A percentile compares a stretch with the other conserved stretches of the same genome.
Evolutionary conservation across 2,113 vertebrate species (phyloP).

Genomic region (Tringa solitaria): DNA sequence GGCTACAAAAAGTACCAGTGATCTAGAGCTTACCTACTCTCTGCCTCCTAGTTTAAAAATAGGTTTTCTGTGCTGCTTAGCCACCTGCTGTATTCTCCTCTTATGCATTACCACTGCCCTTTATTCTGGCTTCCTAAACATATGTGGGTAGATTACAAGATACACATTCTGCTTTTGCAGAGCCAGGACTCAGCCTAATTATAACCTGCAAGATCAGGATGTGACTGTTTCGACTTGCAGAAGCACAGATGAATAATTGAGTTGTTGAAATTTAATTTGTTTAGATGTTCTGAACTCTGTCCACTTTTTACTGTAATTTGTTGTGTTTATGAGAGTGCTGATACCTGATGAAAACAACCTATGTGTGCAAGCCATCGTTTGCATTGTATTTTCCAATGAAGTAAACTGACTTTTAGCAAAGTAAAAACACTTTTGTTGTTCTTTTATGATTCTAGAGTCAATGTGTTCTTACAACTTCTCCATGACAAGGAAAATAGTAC

Average conservation of each 20-base stretch:
- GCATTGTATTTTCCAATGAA: not conserved
- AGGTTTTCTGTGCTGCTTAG: slow-evolving; percentile 7
- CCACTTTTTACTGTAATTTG: not conserved
- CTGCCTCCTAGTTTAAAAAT: slow-evolving; percentile 47
- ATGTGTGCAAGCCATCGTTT: not conserved
- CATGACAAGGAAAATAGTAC: not conserved
- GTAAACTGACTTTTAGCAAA: not conserved
- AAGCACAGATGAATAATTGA: slow-evolving; percentile 20
- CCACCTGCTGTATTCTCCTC: slow-evolving; percentile 41
- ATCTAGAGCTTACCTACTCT: slow-evolving; percentile 30
- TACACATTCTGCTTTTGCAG: slow-evolving; percentile 2
- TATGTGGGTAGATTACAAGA: slow-evolving; percentile 15
- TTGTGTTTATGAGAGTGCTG: not conserved
- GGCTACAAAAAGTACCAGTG: not conserved
- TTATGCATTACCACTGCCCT: slow-evolving; percentile 26
- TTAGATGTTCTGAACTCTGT: not conserved
- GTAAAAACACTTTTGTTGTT: not conserved
- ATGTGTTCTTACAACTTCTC: not conserved
- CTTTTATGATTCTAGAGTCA: not conserved
- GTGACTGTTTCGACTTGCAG: slow-evolving; percentile 53
- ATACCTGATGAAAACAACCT: not conserved
- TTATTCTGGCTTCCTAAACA: slow-evolving; percentile 36
- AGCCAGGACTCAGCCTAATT: slow-evolving; percentile 25
- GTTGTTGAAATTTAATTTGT: slow-evolving; percentile 7
- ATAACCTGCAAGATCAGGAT: slow-evolving; percentile 40